A percentile compares a stretch with the other conserved stretches of the same genome.
Evolutionary conservation across 2,797 vertebrate genomes (phyloP).

Genomic region (Australoheros facetus): DNA sequence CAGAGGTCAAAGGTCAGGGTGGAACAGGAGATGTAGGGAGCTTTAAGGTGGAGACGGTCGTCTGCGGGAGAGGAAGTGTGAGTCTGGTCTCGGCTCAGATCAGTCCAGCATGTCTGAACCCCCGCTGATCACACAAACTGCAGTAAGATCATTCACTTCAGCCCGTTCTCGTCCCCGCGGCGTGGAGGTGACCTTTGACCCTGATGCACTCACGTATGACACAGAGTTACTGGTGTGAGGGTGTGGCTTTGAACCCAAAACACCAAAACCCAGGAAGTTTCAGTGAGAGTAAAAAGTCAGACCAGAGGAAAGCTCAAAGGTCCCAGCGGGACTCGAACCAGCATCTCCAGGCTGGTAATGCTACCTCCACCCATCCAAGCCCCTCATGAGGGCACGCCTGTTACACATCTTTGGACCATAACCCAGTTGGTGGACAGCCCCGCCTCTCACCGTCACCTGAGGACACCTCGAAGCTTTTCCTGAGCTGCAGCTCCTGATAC

Average conservation of each 20-base stretch:
- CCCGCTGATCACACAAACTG: too few species aligned
- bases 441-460: too few species aligned
- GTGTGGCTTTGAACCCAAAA: too few species aligned
- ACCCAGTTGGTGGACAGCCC: not conserved
- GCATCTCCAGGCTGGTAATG: not conserved
- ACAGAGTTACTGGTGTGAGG: too few species aligned
- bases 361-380: not conserved
- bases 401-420: not conserved
- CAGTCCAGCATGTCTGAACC: too few species aligned
- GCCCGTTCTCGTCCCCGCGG: not conserved
- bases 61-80: not conserved
- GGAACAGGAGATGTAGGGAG: not conserved
- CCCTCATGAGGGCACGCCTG: not conserved
- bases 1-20: not conserved
- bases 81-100: not conserved
- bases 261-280: not conserved
- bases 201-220: too few species aligned
- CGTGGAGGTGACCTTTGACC: not conserved
- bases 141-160: too few species aligned
- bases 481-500: too few species aligned
- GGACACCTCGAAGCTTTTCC: too few species aligned
- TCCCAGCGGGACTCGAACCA: not conserved
- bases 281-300: not conserved
- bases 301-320: not conserved
- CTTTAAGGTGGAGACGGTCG: not conserved